These are phyloP conservation scores for Notodonta ziczac DNA, from an alignment of 2,888 invertebrate genomes.

Conservation along the genomic window DNA sequence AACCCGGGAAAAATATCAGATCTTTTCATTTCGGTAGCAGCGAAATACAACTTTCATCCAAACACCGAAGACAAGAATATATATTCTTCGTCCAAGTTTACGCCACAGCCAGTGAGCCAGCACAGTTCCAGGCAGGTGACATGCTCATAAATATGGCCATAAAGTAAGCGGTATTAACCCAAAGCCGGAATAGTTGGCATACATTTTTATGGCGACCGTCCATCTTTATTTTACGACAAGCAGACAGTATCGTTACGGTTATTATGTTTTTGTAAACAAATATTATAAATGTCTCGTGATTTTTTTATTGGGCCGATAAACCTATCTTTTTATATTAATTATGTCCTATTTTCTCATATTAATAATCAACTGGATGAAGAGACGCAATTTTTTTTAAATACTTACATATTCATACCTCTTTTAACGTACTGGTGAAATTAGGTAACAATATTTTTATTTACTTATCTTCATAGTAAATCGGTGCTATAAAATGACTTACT, in stretches of 20 bases:
- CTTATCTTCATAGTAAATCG: not conserved
- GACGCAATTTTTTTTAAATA: too few species aligned
- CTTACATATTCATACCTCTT: too few species aligned
- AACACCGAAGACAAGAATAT: not conserved
- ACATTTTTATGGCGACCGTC: conserved; percentile 1
- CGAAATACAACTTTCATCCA: not conserved
- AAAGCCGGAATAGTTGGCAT: not conserved
- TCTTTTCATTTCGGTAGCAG: not conserved
- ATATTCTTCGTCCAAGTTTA: not conserved
- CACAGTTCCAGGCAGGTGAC: not conserved
- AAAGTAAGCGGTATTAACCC: not conserved
- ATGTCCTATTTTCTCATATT: too few species aligned
- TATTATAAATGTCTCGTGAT: not conserved
- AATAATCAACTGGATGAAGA: too few species aligned
- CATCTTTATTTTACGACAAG: not conserved
- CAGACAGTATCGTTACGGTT: not conserved
- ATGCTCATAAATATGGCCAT: not conserved
- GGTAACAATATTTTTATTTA: too few species aligned
- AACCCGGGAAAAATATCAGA: not conserved
- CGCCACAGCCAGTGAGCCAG: not conserved
- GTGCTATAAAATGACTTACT: not conserved
- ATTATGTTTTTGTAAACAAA: not conserved
- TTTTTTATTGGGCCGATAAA: not conserved
- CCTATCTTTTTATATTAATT: too few species aligned
- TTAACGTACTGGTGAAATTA: too few species aligned